Conservation (phyloP, 1,140 invertebrate species). For the Lethrus apterus region DNA sequence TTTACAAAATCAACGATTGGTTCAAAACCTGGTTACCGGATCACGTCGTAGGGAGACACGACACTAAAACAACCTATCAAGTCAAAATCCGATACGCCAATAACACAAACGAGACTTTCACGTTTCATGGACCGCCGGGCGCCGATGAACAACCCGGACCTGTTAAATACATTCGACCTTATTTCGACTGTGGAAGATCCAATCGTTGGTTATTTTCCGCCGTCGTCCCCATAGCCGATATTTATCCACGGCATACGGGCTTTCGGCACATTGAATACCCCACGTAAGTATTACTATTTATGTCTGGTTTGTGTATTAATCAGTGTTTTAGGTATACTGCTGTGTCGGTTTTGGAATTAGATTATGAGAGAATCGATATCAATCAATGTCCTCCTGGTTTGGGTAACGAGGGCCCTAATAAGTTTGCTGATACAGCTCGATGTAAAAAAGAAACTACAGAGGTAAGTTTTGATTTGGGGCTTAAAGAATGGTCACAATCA, state of each 20-base stretch:
- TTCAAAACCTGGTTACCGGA: conserved; percentile 85
- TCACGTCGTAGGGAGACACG: conserved; percentile 68
- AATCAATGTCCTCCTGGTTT: conserved; percentile 89
- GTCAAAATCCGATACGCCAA: conserved; percentile 90
- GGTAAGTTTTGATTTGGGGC: too few relatives aligned
- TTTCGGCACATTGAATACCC: conserved; percentile 94
- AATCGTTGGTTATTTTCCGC: conserved; percentile 95
- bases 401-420: conserved; percentile 81
- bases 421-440: conserved; percentile 81
- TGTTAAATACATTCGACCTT: conserved; percentile 88
- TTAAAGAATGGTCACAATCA: too few relatives aligned
- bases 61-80: conserved; percentile 90
- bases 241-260: conserved; percentile 89
- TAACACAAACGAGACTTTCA: conserved; percentile 90
- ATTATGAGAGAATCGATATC: conserved; percentile 95
- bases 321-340: conserved; percentile 72
- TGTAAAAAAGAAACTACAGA: conserved; percentile 93
- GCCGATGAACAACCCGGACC: conserved; percentile 84
- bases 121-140: conserved; percentile 88
- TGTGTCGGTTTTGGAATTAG: conserved; percentile 88
- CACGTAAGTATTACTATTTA: conserved; percentile 57
- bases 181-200: conserved; percentile 92
- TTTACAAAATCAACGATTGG: conserved; percentile 91
- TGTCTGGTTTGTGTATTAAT: too few relatives aligned
- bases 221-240: conserved; percentile 89